A percentile compares a stretch with the other conserved stretches of the same genome.
phyloP scores from a whole-genome alignment of 2,888 invertebrate species.

The Nemurella pictetii region DNA sequence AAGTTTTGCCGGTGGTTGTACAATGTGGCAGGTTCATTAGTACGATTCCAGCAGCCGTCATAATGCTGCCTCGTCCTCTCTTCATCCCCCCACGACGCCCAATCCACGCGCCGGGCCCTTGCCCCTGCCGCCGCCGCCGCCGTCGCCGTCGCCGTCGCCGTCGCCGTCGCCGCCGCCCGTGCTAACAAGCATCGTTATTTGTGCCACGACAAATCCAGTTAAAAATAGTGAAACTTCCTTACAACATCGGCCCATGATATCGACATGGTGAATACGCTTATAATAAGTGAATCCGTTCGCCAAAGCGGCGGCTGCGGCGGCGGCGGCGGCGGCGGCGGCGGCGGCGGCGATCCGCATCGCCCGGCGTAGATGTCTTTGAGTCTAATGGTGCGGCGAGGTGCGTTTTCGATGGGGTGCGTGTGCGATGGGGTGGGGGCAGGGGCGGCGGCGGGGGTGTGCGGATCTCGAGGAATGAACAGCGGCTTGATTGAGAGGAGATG shows the following conservation, averaged over 20 bases:
- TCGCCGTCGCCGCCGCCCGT: conserved; percentile 47
- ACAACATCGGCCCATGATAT: conserved; percentile 36
- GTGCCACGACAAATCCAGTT: conserved; percentile 41
- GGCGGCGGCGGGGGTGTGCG: too few species aligned
- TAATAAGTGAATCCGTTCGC: conserved; percentile 17
- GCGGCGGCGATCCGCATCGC: background rate
- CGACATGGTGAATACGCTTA: conserved; percentile 41
- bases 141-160: conserved; percentile 46
- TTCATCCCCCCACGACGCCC: conserved; percentile 46
- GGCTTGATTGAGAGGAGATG: background rate
- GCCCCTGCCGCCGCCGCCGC: conserved; percentile 42
- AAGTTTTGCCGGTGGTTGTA: conserved; percentile 33
- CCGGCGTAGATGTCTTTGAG: background rate
- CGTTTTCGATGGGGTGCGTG: background rate
- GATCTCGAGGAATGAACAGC: background rate
- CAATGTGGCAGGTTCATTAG: conserved; percentile 47
- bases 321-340: too few species aligned
- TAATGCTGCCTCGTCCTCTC: conserved; percentile 44
- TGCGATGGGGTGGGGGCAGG: background rate
- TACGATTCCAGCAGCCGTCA: conserved; percentile 47
- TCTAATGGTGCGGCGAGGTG: background rate
- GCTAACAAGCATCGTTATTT: conserved; percentile 51
- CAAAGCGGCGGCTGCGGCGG: too few species aligned
- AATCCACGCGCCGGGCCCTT: background rate
- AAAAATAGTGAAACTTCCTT: conserved; percentile 41